These are phyloP conservation scores for Yponomeuta cagnagella DNA, from an alignment of 2,888 invertebrate genomes.

Conservation along the genomic window DNA sequence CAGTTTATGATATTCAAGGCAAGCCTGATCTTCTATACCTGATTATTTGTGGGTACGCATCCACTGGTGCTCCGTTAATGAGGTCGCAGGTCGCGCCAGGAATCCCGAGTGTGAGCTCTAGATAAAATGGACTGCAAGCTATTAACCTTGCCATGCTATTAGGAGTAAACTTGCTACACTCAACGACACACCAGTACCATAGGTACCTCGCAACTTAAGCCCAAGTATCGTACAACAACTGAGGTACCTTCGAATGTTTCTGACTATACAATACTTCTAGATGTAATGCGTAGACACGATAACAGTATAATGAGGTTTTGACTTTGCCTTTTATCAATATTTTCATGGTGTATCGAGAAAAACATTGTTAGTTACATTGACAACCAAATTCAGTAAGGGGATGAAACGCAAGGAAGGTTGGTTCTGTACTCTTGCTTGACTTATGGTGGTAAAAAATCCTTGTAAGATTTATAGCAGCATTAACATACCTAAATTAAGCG, in stretches of 20 bases:
- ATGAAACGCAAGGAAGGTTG: background rate
- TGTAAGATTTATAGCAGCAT: background rate
- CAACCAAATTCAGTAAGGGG: background rate
- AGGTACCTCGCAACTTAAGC: no score
- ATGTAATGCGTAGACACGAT: background rate
- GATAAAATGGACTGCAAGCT: slow-evolving; percentile 41
- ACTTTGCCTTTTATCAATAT: background rate
- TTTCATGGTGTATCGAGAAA: background rate
- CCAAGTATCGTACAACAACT: no score
- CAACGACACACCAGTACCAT: no score
- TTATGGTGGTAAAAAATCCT: background rate
- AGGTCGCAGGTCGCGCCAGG: slow-evolving; percentile 38
- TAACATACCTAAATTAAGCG: background rate
- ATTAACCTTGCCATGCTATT: slow-evolving; percentile 64
- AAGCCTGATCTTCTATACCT: no score
- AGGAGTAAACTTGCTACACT: background rate
- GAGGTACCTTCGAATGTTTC: no score
- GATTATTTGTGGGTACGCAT: background rate
- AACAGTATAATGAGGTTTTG: background rate
- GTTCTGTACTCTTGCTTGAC: background rate
- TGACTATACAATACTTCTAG: background rate
- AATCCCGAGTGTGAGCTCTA: slow-evolving; percentile 46
- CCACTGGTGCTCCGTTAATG: slow-evolving; percentile 12
- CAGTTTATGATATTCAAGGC: no score
- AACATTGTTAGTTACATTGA: background rate